Evolutionary conservation across 2,888 invertebrate genomes (phyloP).

Genomic region (Metopia argyrocephala): DNA sequence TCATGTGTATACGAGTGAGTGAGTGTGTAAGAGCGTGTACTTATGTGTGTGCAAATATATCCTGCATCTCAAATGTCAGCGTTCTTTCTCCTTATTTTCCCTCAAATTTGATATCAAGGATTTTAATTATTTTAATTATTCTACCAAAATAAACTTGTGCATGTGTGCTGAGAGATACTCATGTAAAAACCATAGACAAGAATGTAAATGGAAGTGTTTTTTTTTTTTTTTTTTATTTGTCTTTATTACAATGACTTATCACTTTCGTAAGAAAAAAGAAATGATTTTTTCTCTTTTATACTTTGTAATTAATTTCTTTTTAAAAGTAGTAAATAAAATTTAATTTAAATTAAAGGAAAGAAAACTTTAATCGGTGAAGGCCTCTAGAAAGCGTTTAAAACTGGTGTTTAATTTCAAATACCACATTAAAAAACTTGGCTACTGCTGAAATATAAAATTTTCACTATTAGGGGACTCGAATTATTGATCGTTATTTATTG

Average conservation of each 20-base stretch:
- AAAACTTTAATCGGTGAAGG: neutral
- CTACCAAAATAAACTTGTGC: constrained; percentile 18
- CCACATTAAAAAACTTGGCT: too few species aligned
- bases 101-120: constrained; percentile 68
- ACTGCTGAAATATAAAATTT: too few species aligned
- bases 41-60: neutral
- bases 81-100: constrained; percentile 67
- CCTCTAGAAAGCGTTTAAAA: too few species aligned
- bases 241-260: constrained; percentile 35
- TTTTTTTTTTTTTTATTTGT: neutral
- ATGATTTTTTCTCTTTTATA: neutral
- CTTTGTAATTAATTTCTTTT: too few species aligned
- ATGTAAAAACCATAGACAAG: neutral
- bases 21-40: neutral
- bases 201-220: constrained; percentile 9
- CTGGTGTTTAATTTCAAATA: too few species aligned
- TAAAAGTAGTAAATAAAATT: neutral
- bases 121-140: constrained; percentile 77
- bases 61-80: constrained; percentile 60
- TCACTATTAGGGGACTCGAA: too few species aligned
- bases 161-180: neutral
- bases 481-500: too few species aligned
- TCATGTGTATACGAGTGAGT: constrained; percentile 63
- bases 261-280: neutral
- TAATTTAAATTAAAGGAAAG: neutral